phyloP scores from a whole-genome alignment of 1,140 invertebrate genomes.

The Nephotettix cincticeps region DNA sequence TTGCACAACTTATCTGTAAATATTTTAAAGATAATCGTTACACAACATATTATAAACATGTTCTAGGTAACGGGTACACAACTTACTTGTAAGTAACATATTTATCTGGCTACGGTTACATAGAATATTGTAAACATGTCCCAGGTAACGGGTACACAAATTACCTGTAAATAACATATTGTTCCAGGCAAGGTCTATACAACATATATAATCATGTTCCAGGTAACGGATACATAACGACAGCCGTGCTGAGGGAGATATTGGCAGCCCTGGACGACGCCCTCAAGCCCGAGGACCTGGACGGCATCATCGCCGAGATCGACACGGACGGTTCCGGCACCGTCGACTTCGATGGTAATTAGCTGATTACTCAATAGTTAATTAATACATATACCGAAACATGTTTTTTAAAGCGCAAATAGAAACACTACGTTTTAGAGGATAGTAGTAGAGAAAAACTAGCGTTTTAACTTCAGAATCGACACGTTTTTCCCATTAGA shows the following conservation, averaged over 20 bases:
- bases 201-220: constrained; percentile 44
- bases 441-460: not conserved
- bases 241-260: constrained; percentile 86
- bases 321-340: constrained; percentile 92
- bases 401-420: not conserved
- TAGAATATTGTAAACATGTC: no score
- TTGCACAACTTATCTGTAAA: no score
- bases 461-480: not conserved
- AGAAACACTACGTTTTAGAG: constrained; percentile 2
- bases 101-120: no score
- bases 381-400: no score
- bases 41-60: no score
- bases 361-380: not conserved
- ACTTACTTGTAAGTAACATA: no score
- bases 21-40: no score
- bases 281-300: constrained; percentile 76
- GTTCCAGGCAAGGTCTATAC: no score
- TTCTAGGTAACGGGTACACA: no score
- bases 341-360: constrained; percentile 81
- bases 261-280: constrained; percentile 88
- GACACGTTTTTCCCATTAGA: no score
- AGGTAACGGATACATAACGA: constrained; percentile 93
- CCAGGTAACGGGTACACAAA: no score
- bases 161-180: no score
- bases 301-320: constrained; percentile 91